Base-by-base conservation (phyloP, 2,888 invertebrate species). In the Tenthredo amoena region DNA sequence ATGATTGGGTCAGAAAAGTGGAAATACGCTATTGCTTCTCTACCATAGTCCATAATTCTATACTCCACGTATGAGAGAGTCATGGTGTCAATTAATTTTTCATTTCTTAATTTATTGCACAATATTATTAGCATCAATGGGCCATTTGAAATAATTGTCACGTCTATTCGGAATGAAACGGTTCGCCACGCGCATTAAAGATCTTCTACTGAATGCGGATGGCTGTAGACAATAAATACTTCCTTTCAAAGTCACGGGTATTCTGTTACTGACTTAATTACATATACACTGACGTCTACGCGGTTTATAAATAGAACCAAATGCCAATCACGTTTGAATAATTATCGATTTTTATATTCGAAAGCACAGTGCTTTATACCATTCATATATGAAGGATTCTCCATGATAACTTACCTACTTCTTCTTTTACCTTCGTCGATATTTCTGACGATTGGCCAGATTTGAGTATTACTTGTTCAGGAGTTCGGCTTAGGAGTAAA, bases 161-260 rank as follows among this genome's bases (percentile, higher is more conserved):
- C 83, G 83, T 83, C 7, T 71, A 71, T 12, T 7, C 21, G 31
- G 12, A 50, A 71, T 26, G 50, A 43, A 83, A 68, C 47, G 68
- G 83, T 21, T 31, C n/a, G 47, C 47, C 47, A 71, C 47, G 9
- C 65, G 81, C 81, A 31, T 65, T 40, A 58, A 81, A 43, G 21
- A 58, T 62, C 81, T 31, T 34, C 81, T n/a, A 81, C 68, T 62
- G 85, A 85, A 85, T 79, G 65, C 85, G 81, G 89, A 89, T 88
- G 89, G 43, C 83, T 62, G 85, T 65, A 85, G 86, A 82, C 86
- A 85, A 65, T 34, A 72, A 79, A 84, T 81, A 86, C 87, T 91
- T 90, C 90, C 90, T 89, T 89, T 89, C 12, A n/a, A 47, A 83
- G 83, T 21, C 21, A 81, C 65, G 62, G 4, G 10, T 58, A 58